Evolutionary conservation across 2,888 invertebrate species (phyloP), one percentile per base, ranked within the genome.

Genomic region (Drosophila demipolita): DNA sequence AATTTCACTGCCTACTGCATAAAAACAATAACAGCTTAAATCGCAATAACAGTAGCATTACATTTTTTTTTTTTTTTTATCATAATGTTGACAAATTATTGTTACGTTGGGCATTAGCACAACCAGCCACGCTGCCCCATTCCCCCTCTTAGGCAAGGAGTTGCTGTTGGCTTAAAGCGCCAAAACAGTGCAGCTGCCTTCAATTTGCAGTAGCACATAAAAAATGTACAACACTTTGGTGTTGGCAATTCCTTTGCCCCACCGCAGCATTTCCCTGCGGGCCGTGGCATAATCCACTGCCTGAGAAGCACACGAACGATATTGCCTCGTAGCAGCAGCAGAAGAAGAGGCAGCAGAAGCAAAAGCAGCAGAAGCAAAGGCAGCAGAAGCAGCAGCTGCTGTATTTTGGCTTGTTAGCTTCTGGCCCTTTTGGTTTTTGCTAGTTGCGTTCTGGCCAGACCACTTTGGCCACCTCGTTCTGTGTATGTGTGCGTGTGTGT

Each of bases 141-240:
- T 12, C 15, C 61, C 36, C 23, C 23, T 23, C 23, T 23, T 6
- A 29, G 0, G 1, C 29, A 29, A 29, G 6, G 33, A 53, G 35
- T 38, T 40, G 40, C 9, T 40, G n/a, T n/a, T 40, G n/a, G n/a
- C 33, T 61, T 61, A 73, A 58, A 80, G 62, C 52, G 54, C 42
- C 15, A 42, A 62, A 48, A 55, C 26, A n/a, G 1, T 83, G 79
- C 85, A 87, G 89, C 87, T 87, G 85, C 67, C 82, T 73, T 75
- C 82, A 84, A 79, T 79, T 84, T 87, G 75, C 81, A 72, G 73
- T 68, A 57, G 70, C 87, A 87, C 87, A 89, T 85, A 71, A 85
- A 86, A 87, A 87, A 86, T 86, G 64, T 73, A 89, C 79, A 52
- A 59, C 66, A 66, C 71, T 65, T 61, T 64, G 67, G 57, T 68